Evolutionary conservation across 2,797 vertebrate genomes (phyloP).

Genomic region (Esox masquinongy): DNA sequence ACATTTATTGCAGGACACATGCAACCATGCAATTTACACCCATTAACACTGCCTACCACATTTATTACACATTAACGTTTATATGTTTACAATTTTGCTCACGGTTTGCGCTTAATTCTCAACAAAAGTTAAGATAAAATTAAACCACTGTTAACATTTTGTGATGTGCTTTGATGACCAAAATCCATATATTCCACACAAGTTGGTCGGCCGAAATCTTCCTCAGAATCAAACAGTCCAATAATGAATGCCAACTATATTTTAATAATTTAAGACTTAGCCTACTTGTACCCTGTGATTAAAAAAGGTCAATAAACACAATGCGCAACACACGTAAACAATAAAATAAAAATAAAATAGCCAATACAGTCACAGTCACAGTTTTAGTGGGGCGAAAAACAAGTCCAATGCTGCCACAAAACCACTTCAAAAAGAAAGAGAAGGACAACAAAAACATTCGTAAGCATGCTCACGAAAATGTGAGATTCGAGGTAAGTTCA

Average conservation of each 20-base stretch:
- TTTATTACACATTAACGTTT: conserved; percentile 82
- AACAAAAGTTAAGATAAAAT: conserved; percentile 53
- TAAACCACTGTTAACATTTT: conserved; percentile 44
- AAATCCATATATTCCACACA: conserved; percentile 68
- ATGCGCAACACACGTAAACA: conserved; percentile 60
- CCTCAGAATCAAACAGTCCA: conserved; percentile 54
- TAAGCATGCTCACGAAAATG: conserved; percentile 90
- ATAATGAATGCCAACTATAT: conserved; percentile 32
- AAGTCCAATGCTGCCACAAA: conserved; percentile 62
- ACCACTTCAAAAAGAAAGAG: conserved; percentile 40
- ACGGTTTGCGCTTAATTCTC: conserved; percentile 46
- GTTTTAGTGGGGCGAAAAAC: conserved; percentile 66
- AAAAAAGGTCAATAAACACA: conserved; percentile 62
- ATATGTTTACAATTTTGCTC: conserved; percentile 55
- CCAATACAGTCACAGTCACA: conserved; percentile 74
- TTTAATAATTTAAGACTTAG: conserved; percentile 75
- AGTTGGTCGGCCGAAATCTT: conserved; percentile 60
- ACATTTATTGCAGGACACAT: conserved; percentile 98
- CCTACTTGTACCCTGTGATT: conserved; percentile 71
- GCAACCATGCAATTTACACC: conserved; percentile 89
- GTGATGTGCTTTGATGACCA: conserved; percentile 69
- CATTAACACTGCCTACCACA: conserved; percentile 84
- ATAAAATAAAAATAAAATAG: conserved; percentile 49
- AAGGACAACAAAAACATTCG: conserved; percentile 28
- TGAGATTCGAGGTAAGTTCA: conserved; percentile 98